Evolutionary conservation across 2,113 vertebrate genomes (phyloP), one percentile per base, ranked within the genome.

Genomic region (Rhinoderma darwinii): DNA sequence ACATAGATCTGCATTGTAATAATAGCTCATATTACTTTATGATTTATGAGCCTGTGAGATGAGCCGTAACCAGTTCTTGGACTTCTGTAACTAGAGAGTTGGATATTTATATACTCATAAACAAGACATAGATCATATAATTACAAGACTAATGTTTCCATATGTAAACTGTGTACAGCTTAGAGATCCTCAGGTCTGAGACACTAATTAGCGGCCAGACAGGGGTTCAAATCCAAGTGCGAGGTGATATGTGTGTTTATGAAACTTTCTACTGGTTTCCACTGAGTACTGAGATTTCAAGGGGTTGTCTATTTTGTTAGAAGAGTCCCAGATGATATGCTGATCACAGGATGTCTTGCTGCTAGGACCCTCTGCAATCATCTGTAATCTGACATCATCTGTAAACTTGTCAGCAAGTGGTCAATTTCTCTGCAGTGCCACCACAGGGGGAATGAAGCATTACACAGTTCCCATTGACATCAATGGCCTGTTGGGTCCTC

Each of bases 121-220:
- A 75, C 73, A 75, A 44, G 73, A 75, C 73, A 47, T 75, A 44
- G 39, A 75, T 75, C 73, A 75, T 75, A 47, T 14, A 47, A 47
- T 47, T 47, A 75, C 39, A 27, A 27, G 73, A 75, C 41, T 75
- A 75, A 44, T 15, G 41, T 41, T 27, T 41, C 39, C 41, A 47
- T 75, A 47, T 47, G n/a, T 47, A 75, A 47, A 30, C 41, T 7
- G 73, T 7, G 41, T 5, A 44, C 11, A 43, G 35, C 2, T 39
- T 72, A 25, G 41, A 3, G 39, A 27, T 73, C 18, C 35, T 73
- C 70, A 73, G 37, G 30, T 39, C 35, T n/a, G 32, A 15, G 63
- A 35, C n/a, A 63, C 15, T 1, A 32, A 68, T 11, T 17, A 68
- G 14, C 18, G 56, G 56, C 8, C 30, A 1, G 63, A 12, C 50